Evolutionary conservation across 2,113 vertebrate species (phyloP), one percentile per base, ranked within the genome.

Genomic region (Rhea americana): DNA sequence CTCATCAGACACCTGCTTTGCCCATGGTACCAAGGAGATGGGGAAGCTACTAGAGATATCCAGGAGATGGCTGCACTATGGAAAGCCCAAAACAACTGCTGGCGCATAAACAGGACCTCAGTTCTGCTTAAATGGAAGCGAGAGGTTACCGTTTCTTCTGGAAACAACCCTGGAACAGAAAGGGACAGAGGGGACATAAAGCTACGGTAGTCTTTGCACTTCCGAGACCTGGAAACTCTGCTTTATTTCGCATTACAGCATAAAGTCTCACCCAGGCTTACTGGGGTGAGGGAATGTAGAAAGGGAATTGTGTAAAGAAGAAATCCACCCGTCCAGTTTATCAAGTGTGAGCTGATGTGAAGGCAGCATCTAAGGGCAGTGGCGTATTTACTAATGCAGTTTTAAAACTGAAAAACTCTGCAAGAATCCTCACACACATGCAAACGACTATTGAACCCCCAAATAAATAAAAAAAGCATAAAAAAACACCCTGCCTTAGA

Each of bases 131-230:
- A 91, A 61, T 6, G 43, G 48, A 71, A 93, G 13, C 45, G 73
- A 62, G 48, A 87, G 22, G 39, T 84, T 91, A 70, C 14, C 58
- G 17, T 61, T 94, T 87, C 20, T 13, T 85, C 50, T 85, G 87
- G 35, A 90, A 93, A 92, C 20, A 68, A 41, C 48, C 22, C 66
- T 87, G 62, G 53, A 93, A 82, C 5, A 47, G 39, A 83, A 86
- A 59, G 6, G 13, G 43, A 63, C 7, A 71, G 16, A 58, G 39
- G 14, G 7, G 43, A 50, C 62, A 73, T 43, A 62, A 85, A 79
- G 20, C 24, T n/a, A 58, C 68, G 39, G 13, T 7, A 55, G 32
- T 35, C 71, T 75, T 76, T 92, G 28, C 37, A 51, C 24, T 82
- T 87, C 24, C 37, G 89, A 14, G 56, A 74, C 8, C 15, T 65